Evolutionary conservation across 1,140 invertebrate genomes (phyloP), one percentile per base, ranked within the genome.

Genomic region (Chironomus tepperi): DNA sequence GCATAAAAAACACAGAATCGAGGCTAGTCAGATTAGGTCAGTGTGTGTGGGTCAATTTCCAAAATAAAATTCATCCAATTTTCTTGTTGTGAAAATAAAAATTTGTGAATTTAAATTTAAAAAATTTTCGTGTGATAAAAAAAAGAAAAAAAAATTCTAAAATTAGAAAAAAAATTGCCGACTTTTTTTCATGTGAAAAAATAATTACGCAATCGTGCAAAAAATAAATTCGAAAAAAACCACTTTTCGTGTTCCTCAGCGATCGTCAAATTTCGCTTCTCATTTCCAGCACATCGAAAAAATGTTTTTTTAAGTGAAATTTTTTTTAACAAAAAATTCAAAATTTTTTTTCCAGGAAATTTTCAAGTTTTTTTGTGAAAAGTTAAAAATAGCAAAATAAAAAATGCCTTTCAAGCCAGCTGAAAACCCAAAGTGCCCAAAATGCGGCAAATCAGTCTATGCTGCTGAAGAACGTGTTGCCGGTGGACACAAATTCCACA

Each of bases 381-480:
- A 5, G 16, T 72, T 72, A 24, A 43, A 73, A 42, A 42, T 42
- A 21, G 65, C 70, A 75, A 16, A 16, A 1, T 42, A 65, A 43
- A 93, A 89, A 86, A 97, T 97, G 95, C 97, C 96, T 88, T 98
- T 97, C 92, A 96, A 96, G 87, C 92, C 96, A 81, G 89, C 91
- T 79, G 95, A 97, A 83, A 92, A 95, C 85, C 91, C 94, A 78
- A 98, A 98, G 86, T 99, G 98, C 89, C 97, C 97, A 76, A 97
- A 97, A 85, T 99, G 98, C 89, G 90, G 91, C 82, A 98, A 98
- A 87, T 94, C 96, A 75, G 98, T 99, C 67, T 99, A 99, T 84
- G 96, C 97, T 77, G 98, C 98, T 74, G 98, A 99, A 85, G 97
- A 99, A 85, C 91, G 95, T 80, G 90, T 98, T 78, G 97, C 97